Percentiles rank a stretch among this genome's conserved stretches.
Conservation (phyloP, 2,888 invertebrate genomes). For the Troides helena region DNA sequence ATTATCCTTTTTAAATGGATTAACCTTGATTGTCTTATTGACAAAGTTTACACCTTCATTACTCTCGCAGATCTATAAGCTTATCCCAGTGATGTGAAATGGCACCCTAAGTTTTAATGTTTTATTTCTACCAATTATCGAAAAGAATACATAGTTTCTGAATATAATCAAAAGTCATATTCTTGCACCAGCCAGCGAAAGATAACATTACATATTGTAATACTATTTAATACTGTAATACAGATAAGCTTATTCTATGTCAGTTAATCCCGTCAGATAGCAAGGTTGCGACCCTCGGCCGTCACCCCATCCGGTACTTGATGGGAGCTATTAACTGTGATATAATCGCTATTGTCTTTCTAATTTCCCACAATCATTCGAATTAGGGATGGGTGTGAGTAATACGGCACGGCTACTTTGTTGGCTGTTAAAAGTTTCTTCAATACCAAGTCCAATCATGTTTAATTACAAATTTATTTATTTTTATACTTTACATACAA, state of each 20-base stretch:
- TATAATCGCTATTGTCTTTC: slow-evolving; percentile 76
- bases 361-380: slow-evolving; percentile 69
- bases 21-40: too few species aligned
- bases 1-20: too few species aligned
- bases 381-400: slow-evolving; percentile 41
- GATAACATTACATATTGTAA: slow-evolving; percentile 26
- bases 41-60: too few species aligned
- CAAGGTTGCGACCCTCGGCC: slow-evolving; percentile 41
- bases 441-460: neutral
- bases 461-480: neutral
- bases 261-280: slow-evolving; percentile 66
- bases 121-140: neutral
- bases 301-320: slow-evolving; percentile 48
- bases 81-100: too few species aligned
- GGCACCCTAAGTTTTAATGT: neutral
- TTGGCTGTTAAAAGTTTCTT: slow-evolving; percentile 1
- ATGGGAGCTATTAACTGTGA: slow-evolving; percentile 73
- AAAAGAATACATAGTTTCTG: neutral
- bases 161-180: neutral
- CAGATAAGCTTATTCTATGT: slow-evolving; percentile 33
- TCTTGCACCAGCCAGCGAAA: neutral
- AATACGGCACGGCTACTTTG: slow-evolving; percentile 11
- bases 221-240: slow-evolving; percentile 27
- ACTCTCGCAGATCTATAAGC: too few species aligned
- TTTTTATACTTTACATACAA: neutral